phyloP scores from a whole-genome alignment of 1,140 invertebrate species.

The Philotrypesis tridentata region DNA sequence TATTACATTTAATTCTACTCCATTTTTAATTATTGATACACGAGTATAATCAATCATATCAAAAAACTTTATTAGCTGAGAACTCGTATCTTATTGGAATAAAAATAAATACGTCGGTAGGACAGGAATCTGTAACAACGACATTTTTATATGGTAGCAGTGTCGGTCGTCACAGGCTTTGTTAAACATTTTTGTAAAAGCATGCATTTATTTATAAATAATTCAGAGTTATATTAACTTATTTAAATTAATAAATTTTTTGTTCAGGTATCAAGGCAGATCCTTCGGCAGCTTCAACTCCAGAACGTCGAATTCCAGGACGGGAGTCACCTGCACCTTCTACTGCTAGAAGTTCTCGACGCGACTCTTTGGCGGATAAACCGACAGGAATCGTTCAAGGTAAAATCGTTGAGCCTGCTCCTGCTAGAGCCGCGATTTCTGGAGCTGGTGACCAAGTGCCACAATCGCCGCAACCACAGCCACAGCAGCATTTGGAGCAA shows the following conservation, averaged over 20 bases:
- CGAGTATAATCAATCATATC: too few relatives aligned
- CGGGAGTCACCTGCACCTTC: slow-evolving; percentile 76
- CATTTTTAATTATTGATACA: too few relatives aligned
- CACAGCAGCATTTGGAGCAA: slow-evolving; percentile 72
- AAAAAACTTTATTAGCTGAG: too few relatives aligned
- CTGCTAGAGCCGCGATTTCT: slow-evolving; percentile 57
- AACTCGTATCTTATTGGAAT: neutral
- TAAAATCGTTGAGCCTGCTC: slow-evolving; percentile 68
- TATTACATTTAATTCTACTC: too few relatives aligned
- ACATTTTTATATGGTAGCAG: too few relatives aligned
- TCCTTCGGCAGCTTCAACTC: slow-evolving; percentile 75
- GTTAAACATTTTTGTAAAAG: too few relatives aligned
- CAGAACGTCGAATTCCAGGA: slow-evolving; percentile 73
- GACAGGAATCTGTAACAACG: neutral
- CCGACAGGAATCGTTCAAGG: slow-evolving; percentile 62
- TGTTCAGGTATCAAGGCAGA: slow-evolving; percentile 50
- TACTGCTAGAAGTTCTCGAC: slow-evolving; percentile 76
- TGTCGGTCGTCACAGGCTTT: too few relatives aligned
- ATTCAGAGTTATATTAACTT: too few relatives aligned
- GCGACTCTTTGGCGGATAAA: slow-evolving; percentile 77
- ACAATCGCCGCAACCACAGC: slow-evolving; percentile 63
- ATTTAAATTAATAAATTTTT: neutral
- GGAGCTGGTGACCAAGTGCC: slow-evolving; percentile 46
- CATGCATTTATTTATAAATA: too few relatives aligned
- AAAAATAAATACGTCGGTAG: neutral